A percentile compares a stretch with the other conserved stretches of the same genome.
These are phyloP conservation scores for Aspidapion aeneum DNA, from an alignment of 2,888 invertebrate species.

Conservation along the genomic window DNA sequence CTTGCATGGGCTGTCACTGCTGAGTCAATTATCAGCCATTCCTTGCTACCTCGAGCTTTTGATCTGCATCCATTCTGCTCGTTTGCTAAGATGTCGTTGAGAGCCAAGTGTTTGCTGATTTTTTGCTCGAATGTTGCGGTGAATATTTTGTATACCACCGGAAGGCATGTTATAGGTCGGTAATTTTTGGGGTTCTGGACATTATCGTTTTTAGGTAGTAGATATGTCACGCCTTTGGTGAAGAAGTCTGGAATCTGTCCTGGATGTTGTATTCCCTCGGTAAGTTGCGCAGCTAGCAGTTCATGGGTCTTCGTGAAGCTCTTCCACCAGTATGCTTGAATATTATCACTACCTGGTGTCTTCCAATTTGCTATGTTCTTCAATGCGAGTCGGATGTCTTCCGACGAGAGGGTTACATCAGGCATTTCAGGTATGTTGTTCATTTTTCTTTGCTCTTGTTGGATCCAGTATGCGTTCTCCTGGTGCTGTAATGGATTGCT, in stretches of 20 bases:
- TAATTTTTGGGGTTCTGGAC: too few species aligned
- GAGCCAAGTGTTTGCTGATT: too few species aligned
- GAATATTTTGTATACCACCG: not conserved
- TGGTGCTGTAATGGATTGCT: not conserved
- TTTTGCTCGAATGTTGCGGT: too few species aligned
- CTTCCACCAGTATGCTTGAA: too few species aligned
- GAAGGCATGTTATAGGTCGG: too few species aligned
- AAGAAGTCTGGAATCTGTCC: too few species aligned
- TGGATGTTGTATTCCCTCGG: too few species aligned
- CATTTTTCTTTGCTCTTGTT: not conserved
- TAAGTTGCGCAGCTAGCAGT: not conserved
- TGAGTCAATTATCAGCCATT: not conserved
- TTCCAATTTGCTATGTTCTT: not conserved
- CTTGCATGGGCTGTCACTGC: not conserved
- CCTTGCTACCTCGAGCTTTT: not conserved
- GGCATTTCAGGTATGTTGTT: not conserved
- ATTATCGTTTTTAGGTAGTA: too few species aligned
- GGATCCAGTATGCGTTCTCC: not conserved
- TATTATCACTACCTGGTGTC: not conserved
- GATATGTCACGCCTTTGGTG: too few species aligned
- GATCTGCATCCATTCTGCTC: too few species aligned
- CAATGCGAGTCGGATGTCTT: not conserved
- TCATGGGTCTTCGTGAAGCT: too few species aligned
- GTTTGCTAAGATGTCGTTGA: too few species aligned
- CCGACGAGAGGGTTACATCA: not conserved